A percentile compares a stretch with the other conserved stretches of the same genome.
These are phyloP conservation scores for Rallus limicola DNA, from an alignment of 2,113 vertebrate genomes.

Conservation along the genomic window DNA sequence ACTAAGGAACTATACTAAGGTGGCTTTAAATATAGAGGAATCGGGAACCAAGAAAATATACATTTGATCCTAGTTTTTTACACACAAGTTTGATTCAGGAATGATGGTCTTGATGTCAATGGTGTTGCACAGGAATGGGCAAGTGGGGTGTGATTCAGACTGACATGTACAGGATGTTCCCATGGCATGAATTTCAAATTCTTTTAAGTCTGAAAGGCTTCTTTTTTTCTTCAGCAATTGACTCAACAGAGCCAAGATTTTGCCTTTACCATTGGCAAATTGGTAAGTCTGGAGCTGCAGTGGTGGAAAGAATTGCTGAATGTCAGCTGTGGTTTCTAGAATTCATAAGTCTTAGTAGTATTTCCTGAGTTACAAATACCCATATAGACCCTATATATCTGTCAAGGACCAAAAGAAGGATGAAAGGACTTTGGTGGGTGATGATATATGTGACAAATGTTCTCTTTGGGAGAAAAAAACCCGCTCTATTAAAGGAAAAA, in stretches of 20 bases:
- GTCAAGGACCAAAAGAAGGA: background rate
- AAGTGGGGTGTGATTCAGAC: background rate
- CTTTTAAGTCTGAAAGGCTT: background rate
- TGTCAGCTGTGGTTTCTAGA: background rate
- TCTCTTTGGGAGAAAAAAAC: background rate
- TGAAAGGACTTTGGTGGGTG: background rate
- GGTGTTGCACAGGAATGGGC: background rate
- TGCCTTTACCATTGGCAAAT: background rate
- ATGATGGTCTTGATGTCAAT: background rate
- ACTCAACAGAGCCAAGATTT: background rate
- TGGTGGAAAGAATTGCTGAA: background rate
- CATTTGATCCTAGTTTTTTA: background rate
- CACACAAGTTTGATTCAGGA: background rate
- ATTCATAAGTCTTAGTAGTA: background rate
- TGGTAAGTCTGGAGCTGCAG: background rate
- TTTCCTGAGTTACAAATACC: background rate
- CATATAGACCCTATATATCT: background rate
- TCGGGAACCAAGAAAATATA: background rate
- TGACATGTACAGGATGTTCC: background rate
- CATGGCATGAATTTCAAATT: background rate
- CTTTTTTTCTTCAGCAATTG: background rate
- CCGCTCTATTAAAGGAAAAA: background rate
- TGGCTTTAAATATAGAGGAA: background rate
- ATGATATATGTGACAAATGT: background rate
- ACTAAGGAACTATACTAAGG: background rate